These are phyloP conservation scores for Phrynocephalus guinanensis DNA, from an alignment of 2,797 vertebrate species.

Conservation along the genomic window DNA sequence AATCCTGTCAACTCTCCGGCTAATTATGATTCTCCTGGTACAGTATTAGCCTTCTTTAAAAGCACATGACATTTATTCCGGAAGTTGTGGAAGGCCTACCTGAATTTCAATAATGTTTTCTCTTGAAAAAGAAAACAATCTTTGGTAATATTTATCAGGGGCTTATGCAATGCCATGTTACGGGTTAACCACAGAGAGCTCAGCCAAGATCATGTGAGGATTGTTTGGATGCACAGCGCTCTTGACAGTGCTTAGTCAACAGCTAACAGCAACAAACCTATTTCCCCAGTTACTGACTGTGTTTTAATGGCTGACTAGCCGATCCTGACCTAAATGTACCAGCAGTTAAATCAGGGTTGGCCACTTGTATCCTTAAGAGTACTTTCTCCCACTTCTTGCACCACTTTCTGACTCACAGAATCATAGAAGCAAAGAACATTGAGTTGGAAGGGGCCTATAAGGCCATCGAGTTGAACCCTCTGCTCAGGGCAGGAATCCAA, in stretches of 20 bases:
- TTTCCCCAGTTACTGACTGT: no score
- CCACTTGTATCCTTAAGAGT: no score
- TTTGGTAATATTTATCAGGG: constrained; percentile 63
- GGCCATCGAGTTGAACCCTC: no score
- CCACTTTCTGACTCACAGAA: no score
- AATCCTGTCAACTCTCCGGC: not conserved
- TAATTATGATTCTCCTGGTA: constrained; percentile 47
- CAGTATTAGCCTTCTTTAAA: constrained; percentile 53
- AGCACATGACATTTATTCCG: constrained; percentile 50
- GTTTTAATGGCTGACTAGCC: no score
- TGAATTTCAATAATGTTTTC: constrained; percentile 48
- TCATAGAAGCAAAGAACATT: no score
- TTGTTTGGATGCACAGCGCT: fast-evolving
- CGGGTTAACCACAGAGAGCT: constrained; percentile 20
- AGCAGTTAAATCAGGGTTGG: no score
- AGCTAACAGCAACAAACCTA: not conserved
- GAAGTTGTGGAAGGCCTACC: constrained; percentile 38
- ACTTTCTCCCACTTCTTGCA: no score
- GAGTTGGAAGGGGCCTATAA: no score
- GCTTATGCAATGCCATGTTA: constrained; percentile 32
- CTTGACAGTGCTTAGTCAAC: not conserved
- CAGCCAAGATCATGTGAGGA: not conserved
- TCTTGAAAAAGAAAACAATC: constrained; percentile 27
- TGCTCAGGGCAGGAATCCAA: no score
- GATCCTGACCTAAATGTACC: no score